Evolutionary conservation across 1,140 invertebrate species (phyloP).

Genomic region (Saccostrea cuccullata): DNA sequence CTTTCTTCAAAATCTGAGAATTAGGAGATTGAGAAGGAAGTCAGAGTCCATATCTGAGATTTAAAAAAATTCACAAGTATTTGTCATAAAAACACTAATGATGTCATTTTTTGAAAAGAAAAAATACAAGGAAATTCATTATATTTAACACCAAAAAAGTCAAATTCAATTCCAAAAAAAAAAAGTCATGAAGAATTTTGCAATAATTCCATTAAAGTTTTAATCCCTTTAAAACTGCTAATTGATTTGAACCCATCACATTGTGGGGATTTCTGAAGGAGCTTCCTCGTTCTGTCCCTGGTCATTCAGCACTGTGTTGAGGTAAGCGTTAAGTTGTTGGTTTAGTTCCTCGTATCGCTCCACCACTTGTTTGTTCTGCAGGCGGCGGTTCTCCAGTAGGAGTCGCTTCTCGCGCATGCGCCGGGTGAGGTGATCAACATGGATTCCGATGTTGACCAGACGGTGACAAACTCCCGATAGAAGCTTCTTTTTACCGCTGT

Average conservation of each 20-base stretch:
- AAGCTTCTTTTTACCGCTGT: conserved; percentile 1
- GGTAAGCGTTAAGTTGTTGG: background rate
- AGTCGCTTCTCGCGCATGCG: conserved; percentile 21
- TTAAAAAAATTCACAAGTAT: no score
- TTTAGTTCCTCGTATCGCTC: conserved; percentile 23
- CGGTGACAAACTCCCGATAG: conserved; percentile 5
- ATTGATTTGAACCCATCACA: background rate
- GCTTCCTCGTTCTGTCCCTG: background rate
- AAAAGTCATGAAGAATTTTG: no score
- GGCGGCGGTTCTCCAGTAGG: background rate
- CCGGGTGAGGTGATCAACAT: background rate
- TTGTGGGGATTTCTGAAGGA: background rate
- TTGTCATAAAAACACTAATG: no score
- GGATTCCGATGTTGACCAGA: conserved; percentile 1
- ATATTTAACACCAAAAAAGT: no score
- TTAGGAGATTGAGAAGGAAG: no score
- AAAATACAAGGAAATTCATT: no score
- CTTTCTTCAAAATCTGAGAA: no score
- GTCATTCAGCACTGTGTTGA: background rate
- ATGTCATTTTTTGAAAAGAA: no score
- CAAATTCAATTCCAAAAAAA: no score
- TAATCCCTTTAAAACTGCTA: no score
- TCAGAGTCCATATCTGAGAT: no score
- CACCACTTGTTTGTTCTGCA: background rate
- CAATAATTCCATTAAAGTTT: no score